Base-by-base conservation (phyloP, 1,140 invertebrate genomes). In the Leptopilina boulardi region DNA sequence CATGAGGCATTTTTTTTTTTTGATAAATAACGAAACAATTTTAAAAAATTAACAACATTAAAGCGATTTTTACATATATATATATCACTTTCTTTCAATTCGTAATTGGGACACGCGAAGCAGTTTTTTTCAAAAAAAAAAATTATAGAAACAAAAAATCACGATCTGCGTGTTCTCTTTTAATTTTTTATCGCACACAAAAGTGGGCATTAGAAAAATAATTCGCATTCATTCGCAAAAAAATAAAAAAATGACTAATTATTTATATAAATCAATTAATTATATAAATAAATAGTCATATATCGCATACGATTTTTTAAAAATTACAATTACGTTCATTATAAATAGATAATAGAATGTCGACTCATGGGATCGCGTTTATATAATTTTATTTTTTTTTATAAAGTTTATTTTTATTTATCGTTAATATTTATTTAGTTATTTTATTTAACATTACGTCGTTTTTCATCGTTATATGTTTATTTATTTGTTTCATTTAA, bases 381-480 rank as follows among this genome's bases (percentile, higher is more conserved):
- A n/a, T n/a, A n/a, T n/a, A n/a, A 66, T 66, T 30, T 34, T 30
- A 13, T 66, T 66, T 66, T 66, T 34, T 66, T 66, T 66, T 66
- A 66, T 66, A 66, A 26, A 66, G 23, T 51, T 51, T 51, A 18
- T 8, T 34, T 59, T 59, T 54, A 54, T 11, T 66, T 66, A 66
- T 66, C 59, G 59, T 66, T 66, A 66, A 13, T 66, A 30, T 66
- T 66, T 66, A 59, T 59, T 59, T 66, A 66, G 11, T 66, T 66
- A 66, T 59, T 59, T 59, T 26, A 66, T 59, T 59, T 26, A 66
- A 66, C 21, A 66, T 66, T 66, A 66, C 21, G 10, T 66, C 59
- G 59, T 66, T 66, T 23, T n/a, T 59, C 59, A 23, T 66, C 3
- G 26, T 66, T 26, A 23, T n/a, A n/a, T n/a, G n/a, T 66, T 66